Base-by-base conservation (phyloP, 2,797 vertebrate species). In the Spinus pinus region DNA sequence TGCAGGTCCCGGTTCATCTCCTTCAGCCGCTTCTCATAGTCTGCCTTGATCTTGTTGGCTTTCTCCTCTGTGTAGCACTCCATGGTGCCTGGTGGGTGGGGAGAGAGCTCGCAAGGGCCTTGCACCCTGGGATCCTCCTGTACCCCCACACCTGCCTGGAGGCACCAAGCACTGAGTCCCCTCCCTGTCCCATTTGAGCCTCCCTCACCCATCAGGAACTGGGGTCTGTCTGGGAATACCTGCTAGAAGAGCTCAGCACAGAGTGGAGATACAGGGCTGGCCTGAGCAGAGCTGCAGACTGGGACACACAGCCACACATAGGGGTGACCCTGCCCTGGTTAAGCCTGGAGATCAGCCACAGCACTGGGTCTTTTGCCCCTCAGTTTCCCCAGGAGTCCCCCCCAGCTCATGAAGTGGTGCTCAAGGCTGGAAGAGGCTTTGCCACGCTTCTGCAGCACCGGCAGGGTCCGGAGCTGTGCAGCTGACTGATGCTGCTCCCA, bases 61-160 rank as follows among this genome's bases (percentile, higher is more conserved):
- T 99, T 99, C 91, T 99, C 99, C 95, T 99, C 99, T 0, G 99
- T 99, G 98, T 98, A 99, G 98, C 99, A 99, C 95, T 99, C 99
- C 99, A 99, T 99, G 70, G 99, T 98, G 98, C 99, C 99, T 99
- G 96, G 24, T 20, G 31, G 39, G 39, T 10, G 0, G 14, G 49
- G 41, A 67, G 74, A 74, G 30, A 22, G 42, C 27, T 51, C 37
- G 2, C 3, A 5, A 46, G 1, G 5, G 10, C n/a, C 42, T 15
- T 0, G 3, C 9, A 61, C 7, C 6, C 6, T 0, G 0, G n/a
- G 56, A 28, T 35, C 41, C 51, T 46, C 41, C 57, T 28, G 49
- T 15, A 73, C 31, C 22, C 39, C 30, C 51, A 7, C 0, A 30
- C n/a, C 25, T 65, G 42, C 46, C 70, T 9, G 33, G 7, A n/a